These are phyloP conservation scores for Ditula angustiorana DNA, from an alignment of 2,888 invertebrate genomes.

Conservation along the genomic window DNA sequence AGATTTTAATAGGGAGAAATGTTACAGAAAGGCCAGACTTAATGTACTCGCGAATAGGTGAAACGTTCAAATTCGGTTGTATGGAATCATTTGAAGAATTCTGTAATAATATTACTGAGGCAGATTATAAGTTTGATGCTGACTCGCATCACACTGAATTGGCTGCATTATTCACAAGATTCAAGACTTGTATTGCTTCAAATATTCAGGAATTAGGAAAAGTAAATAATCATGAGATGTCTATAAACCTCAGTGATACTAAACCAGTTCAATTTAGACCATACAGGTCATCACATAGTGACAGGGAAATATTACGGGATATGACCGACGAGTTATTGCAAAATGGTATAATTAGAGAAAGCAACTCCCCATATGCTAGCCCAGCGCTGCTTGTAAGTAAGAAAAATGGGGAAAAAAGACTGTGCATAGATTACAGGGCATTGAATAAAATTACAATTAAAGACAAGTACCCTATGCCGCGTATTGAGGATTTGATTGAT, in stretches of 20 bases:
- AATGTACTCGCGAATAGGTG: slow-evolving; percentile 4
- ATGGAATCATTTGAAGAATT: neutral
- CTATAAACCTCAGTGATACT: neutral
- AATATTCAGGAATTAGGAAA: slow-evolving; percentile 7
- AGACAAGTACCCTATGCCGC: slow-evolving; percentile 40
- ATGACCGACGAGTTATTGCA: neutral
- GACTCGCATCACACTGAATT: neutral
- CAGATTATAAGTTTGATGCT: neutral
- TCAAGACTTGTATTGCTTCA: neutral
- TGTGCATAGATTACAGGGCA: slow-evolving; percentile 1
- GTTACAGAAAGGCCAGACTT: slow-evolving; percentile 2
- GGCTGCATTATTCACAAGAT: neutral
- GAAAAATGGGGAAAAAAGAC: neutral
- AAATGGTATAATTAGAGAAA: neutral
- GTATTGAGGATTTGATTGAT: slow-evolving; percentile 46
- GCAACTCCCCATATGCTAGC: neutral
- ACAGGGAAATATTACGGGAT: neutral
- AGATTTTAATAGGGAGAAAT: slow-evolving; percentile 5
- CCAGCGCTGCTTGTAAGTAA: neutral
- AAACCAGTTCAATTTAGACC: slow-evolving; percentile 9
- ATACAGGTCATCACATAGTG: neutral
- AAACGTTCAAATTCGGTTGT: neutral
- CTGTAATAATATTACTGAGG: neutral
- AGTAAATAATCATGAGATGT: slow-evolving; percentile 1
- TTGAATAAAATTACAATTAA: neutral